phyloP scores from a whole-genome alignment of 1,140 invertebrate genomes.

The Trissolcus basalis region DNA sequence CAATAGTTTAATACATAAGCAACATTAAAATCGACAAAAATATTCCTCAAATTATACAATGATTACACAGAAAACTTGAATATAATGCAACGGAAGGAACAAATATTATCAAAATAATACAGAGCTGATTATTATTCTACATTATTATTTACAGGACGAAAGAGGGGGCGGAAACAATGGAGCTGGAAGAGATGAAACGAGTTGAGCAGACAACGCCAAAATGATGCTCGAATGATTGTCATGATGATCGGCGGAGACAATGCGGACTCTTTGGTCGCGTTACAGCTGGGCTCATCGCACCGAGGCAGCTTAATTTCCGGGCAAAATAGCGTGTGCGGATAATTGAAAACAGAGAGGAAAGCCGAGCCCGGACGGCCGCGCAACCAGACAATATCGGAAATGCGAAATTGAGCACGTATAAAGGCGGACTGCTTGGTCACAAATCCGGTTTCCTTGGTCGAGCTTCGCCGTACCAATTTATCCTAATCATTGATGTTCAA shows the following conservation, averaged over 20 bases:
- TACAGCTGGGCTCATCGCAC: conserved; percentile 52
- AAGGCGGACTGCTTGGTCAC: conserved; percentile 50
- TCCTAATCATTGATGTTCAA: conserved; percentile 57
- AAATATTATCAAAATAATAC: no score
- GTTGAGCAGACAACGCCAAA: conserved; percentile 3
- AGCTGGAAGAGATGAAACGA: background rate
- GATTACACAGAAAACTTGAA: no score
- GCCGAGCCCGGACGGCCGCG: conserved; percentile 20
- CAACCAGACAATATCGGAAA: conserved; percentile 56
- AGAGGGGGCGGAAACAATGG: background rate
- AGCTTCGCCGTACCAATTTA: conserved; percentile 51
- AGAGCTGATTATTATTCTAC: no score
- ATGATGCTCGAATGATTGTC: conserved; percentile 41
- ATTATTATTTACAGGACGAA: no score
- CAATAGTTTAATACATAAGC: no score
- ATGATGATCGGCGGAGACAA: conserved; percentile 28
- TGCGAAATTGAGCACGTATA: conserved; percentile 56
- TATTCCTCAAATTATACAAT: no score
- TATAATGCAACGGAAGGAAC: no score
- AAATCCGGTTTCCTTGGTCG: conserved; percentile 53
- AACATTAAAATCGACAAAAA: no score
- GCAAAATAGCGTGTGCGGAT: conserved; percentile 52
- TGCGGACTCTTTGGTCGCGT: conserved; percentile 25
- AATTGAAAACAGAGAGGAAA: conserved; percentile 55
- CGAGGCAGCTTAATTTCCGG: conserved; percentile 49